Percentiles rank a stretch among this genome's conserved stretches.
phyloP scores from a whole-genome alignment of 2,888 invertebrate species.

The Labia minor region DNA sequence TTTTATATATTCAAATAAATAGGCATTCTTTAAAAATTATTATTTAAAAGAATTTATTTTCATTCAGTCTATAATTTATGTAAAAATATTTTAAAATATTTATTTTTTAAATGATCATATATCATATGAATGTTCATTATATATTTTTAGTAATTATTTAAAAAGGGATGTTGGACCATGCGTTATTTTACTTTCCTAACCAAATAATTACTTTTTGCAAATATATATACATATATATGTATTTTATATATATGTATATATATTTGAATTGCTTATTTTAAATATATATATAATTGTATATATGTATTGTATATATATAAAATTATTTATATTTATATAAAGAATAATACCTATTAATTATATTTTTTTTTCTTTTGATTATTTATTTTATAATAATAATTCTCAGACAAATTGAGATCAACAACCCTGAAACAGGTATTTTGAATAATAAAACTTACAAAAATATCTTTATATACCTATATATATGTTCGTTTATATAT shows the following conservation, averaged over 20 bases:
- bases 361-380: conserved; percentile 14
- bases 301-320: conserved; percentile 13
- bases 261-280: conserved; percentile 15
- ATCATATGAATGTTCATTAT: too few relatives aligned
- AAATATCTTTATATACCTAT: too few relatives aligned
- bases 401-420: conserved; percentile 26
- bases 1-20: not conserved
- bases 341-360: not conserved
- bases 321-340: not conserved
- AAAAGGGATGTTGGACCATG: not conserved
- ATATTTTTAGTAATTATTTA: too few relatives aligned
- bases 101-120: not conserved
- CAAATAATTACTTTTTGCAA: conserved; percentile 14
- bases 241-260: conserved; percentile 16
- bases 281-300: not conserved
- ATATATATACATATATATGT: not conserved
- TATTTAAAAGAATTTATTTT: not conserved
- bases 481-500: too few relatives aligned
- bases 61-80: not conserved
- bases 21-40: not conserved
- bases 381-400: conserved; percentile 21
- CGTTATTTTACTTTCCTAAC: not conserved
- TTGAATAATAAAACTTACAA: conserved; percentile 20
- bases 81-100: not conserved
- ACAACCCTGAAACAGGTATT: conserved; percentile 23